A percentile compares a stretch with the other conserved stretches of the same genome.
Evolutionary conservation across 1,140 invertebrate species (phyloP).

Genomic region (Leptoteleia sp.): DNA sequence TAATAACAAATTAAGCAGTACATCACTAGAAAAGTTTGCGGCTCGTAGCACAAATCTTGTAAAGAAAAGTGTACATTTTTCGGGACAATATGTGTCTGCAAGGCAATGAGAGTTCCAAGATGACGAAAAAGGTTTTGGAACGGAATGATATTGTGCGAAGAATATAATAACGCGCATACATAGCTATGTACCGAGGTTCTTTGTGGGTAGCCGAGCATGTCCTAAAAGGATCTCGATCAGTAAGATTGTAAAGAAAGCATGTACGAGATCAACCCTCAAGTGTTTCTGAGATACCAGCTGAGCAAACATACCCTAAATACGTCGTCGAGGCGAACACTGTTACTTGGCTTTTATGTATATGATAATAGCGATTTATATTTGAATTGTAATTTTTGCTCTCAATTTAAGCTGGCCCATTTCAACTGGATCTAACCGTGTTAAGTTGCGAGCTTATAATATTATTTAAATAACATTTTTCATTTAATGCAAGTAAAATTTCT

Average conservation of each 20-base stretch:
- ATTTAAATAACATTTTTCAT: no score
- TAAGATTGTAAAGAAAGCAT: constrained; percentile 51
- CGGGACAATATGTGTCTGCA: constrained; percentile 52
- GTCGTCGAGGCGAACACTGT: constrained; percentile 62
- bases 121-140: constrained; percentile 61
- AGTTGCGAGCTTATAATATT: no score
- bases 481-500: no score
- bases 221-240: constrained; percentile 76
- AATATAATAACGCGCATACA: constrained; percentile 77
- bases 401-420: neutral
- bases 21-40: constrained; percentile 46
- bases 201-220: constrained; percentile 80
- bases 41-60: constrained; percentile 40
- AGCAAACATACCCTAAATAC: constrained; percentile 77
- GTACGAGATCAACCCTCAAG: constrained; percentile 62
- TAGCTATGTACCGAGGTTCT: constrained; percentile 68
- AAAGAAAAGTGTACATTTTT: constrained; percentile 52
- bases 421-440: neutral
- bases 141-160: constrained; percentile 79
- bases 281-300: constrained; percentile 76
- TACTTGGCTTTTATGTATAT: constrained; percentile 36
- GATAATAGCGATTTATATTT: constrained; percentile 25
- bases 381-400: neutral
- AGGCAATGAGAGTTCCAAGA: constrained; percentile 63
- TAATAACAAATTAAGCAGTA: constrained; percentile 78